Evolutionary conservation across 2,888 invertebrate species (phyloP).

Genomic region (Dastarcus helophoroides): DNA sequence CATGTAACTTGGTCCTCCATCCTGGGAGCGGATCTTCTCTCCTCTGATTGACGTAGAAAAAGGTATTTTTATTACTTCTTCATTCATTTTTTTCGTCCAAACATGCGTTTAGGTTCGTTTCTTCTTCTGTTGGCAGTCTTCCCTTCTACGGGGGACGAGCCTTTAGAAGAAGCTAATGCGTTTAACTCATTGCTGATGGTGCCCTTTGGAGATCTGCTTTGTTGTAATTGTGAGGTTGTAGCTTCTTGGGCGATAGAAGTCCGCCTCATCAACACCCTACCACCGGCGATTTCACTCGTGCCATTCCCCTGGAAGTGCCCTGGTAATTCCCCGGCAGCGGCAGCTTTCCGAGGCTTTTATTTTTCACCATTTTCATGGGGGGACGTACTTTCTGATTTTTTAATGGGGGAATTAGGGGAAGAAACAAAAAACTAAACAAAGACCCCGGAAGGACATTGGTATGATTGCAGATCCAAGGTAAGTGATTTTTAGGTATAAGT

Average conservation of each 20-base stretch:
- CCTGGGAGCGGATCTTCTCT: conserved; percentile 2
- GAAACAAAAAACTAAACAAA: conserved; percentile 1
- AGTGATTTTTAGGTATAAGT: no score
- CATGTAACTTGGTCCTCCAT: conserved; percentile 1
- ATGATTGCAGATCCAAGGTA: no score
- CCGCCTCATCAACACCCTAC: conserved; percentile 1
- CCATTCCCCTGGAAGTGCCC: conserved; percentile 2
- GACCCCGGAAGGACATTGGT: background rate
- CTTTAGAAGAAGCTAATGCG: background rate
- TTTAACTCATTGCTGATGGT: background rate
- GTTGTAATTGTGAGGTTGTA: conserved; percentile 1
- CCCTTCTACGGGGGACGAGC: conserved; percentile 1
- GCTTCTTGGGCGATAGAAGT: background rate
- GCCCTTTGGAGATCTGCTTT: background rate
- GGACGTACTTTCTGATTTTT: conserved; percentile 1
- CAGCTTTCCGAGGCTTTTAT: background rate
- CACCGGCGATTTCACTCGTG: conserved; percentile 2
- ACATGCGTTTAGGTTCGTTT: background rate
- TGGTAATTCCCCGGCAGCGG: conserved; percentile 1
- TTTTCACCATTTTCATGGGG: conserved; percentile 1
- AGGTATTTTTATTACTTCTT: background rate
- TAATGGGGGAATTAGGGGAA: background rate
- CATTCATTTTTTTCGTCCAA: background rate
- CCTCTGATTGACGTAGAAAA: background rate
- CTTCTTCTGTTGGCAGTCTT: conserved; percentile 2